Conservation (phyloP, 2,888 invertebrate species). For the Geophilus truncorum region DNA sequence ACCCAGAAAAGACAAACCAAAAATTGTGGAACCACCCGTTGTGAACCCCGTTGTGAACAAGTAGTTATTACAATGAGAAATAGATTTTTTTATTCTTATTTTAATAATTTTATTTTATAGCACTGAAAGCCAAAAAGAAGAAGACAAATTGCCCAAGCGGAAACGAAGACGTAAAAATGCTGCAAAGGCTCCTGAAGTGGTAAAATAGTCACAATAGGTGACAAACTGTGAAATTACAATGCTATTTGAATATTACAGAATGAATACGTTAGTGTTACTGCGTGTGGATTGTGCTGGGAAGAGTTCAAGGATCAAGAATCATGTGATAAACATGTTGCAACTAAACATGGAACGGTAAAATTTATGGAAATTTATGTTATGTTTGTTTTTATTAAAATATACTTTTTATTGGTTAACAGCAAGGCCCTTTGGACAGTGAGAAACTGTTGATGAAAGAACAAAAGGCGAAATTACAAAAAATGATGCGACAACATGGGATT, state of each 20-base stretch:
- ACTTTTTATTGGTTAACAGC: too few species aligned
- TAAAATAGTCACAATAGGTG: too few species aligned
- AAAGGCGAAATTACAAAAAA: background rate
- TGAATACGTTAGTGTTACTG: background rate
- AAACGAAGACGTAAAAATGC: background rate
- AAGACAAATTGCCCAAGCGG: background rate
- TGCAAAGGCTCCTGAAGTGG: background rate
- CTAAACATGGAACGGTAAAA: background rate
- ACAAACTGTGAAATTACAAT: background rate
- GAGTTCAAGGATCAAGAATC: background rate
- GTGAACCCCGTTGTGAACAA: background rate
- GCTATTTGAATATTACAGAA: background rate
- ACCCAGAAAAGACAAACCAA: background rate
- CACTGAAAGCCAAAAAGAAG: background rate
- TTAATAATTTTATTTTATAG: background rate
- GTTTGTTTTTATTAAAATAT: background rate
- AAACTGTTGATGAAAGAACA: conserved; percentile 7
- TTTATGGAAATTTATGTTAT: background rate
- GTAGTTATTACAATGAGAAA: background rate
- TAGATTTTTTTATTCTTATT: background rate
- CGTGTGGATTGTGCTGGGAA: background rate
- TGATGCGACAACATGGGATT: background rate
- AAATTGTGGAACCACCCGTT: background rate
- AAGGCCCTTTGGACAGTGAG: background rate
- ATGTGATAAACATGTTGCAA: background rate